These are phyloP conservation scores for Lydus trimaculatus DNA, from an alignment of 2,888 invertebrate genomes.

Conservation along the genomic window DNA sequence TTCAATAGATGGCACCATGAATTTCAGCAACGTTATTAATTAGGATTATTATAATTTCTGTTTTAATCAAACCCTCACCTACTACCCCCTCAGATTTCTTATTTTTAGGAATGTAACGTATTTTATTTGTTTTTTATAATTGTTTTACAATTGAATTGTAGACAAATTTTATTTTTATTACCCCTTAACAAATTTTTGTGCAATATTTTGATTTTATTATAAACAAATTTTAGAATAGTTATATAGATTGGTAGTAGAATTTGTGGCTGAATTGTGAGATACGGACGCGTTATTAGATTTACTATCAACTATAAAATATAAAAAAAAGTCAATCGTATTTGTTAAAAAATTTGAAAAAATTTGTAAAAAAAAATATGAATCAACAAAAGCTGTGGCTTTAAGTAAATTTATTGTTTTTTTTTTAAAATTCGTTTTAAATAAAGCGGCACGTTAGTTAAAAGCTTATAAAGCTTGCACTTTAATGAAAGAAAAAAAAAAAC, in stretches of 20 bases:
- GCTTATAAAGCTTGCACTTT: constrained; percentile 58
- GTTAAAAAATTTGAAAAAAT: too few relatives aligned
- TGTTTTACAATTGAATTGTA: background rate
- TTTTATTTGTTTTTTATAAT: background rate
- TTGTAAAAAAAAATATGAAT: background rate
- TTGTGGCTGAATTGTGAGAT: constrained; percentile 11
- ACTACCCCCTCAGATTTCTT: background rate
- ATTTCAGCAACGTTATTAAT: constrained; percentile 89
- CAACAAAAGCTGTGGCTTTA: background rate
- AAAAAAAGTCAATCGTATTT: constrained; percentile 46
- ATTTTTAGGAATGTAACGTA: background rate
- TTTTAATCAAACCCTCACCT: too few relatives aligned
- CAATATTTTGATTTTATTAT: constrained; percentile 35
- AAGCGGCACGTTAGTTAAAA: constrained; percentile 49
- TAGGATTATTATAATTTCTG: constrained; percentile 28
- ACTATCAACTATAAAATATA: background rate
- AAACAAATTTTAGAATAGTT: constrained; percentile 2
- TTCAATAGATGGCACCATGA: constrained; percentile 99
- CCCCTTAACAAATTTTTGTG: constrained; percentile 30
- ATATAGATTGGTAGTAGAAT: background rate
- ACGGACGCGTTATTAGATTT: background rate
- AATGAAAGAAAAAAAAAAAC: background rate
- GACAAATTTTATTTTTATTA: constrained; percentile 17
- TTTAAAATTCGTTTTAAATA: background rate
- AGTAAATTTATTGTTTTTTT: background rate